phyloP scores from a whole-genome alignment of 2,797 vertebrate genomes.

The Sus cebifrons region DNA sequence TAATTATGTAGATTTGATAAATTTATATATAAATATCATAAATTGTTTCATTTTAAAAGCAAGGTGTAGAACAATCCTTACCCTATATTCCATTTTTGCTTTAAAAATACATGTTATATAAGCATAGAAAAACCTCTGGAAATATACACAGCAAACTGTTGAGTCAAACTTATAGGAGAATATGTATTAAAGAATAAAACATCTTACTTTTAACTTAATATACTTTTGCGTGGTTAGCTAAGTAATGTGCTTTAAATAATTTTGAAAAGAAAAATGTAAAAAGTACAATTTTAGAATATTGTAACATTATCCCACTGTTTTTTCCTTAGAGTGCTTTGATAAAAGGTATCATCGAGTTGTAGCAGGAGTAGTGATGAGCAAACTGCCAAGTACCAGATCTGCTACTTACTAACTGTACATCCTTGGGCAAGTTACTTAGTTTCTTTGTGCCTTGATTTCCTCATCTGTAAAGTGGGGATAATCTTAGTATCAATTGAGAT shows the following conservation, averaged over 20 bases:
- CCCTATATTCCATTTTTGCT: background rate
- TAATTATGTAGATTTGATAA: background rate
- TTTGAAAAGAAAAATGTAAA: slow-evolving; percentile 14
- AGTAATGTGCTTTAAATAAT: background rate
- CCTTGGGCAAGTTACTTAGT: background rate
- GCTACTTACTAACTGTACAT: background rate
- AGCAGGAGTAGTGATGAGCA: background rate
- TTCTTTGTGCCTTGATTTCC: background rate
- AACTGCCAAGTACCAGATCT: background rate
- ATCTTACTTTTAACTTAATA: slow-evolving; percentile 22
- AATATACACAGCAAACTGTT: background rate
- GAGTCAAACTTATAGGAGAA: background rate
- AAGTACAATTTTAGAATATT: background rate
- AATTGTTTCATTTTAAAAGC: background rate
- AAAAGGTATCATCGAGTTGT: background rate
- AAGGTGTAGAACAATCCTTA: background rate
- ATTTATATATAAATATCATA: background rate
- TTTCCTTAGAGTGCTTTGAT: background rate
- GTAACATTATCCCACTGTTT: background rate
- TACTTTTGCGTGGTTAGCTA: background rate
- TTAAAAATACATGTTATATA: background rate
- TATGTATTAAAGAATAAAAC: background rate
- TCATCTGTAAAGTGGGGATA: background rate
- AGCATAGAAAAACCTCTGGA: background rate
- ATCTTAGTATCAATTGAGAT: background rate